Conservation (phyloP, 2,113 vertebrate species). For the Heterocephalus glaber region DNA sequence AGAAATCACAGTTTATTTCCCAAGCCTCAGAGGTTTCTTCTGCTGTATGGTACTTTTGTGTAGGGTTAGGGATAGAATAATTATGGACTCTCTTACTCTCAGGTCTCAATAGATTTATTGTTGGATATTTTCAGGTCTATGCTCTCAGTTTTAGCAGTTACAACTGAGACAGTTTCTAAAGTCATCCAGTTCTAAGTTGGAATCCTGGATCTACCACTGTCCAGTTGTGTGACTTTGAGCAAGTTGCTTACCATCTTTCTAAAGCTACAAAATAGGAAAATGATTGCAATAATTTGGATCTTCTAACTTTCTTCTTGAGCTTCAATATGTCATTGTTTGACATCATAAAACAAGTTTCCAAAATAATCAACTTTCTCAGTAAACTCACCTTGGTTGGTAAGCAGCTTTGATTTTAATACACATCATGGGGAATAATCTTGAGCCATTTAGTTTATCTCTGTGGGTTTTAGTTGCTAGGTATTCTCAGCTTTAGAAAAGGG, state of each 20-base stretch:
- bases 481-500: neutral
- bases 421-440: neutral
- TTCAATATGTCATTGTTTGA: conserved; percentile 1
- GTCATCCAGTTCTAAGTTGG: neutral
- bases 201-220: conserved; percentile 15
- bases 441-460: neutral
- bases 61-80: neutral
- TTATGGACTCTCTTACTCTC: neutral
- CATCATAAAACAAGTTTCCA: conserved; percentile 23
- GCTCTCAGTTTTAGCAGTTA: conserved; percentile 26
- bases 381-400: conserved; percentile 31
- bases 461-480: neutral
- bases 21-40: neutral
- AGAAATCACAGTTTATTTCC: conserved; percentile 32
- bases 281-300: neutral
- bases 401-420: conserved; percentile 38
- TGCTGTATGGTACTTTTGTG: neutral
- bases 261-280: conserved; percentile 39
- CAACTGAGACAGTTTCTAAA: neutral
- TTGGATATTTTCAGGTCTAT: neutral
- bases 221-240: neutral
- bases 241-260: conserved; percentile 12
- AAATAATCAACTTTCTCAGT: conserved; percentile 31
- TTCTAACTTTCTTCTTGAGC: neutral
- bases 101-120: neutral